A percentile compares a stretch with the other conserved stretches of the same genome.
These are phyloP conservation scores for Copidosoma aretas DNA, from an alignment of 2,888 invertebrate species.

Conservation along the genomic window DNA sequence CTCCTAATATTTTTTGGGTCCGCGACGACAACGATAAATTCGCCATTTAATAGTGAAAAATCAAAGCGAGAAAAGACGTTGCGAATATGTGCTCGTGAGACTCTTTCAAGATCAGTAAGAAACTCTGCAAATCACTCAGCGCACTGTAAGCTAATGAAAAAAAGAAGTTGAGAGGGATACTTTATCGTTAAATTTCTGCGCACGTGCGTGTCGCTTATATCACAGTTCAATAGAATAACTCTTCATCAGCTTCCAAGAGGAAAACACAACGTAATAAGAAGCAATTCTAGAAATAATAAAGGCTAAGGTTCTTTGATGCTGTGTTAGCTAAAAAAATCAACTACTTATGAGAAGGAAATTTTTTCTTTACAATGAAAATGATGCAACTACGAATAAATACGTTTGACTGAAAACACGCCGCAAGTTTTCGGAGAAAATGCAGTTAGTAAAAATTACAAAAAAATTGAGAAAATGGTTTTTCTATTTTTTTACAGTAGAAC, in stretches of 20 bases:
- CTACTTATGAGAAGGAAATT: no score
- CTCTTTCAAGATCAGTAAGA: slow-evolving; percentile 4
- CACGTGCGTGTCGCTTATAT: slow-evolving; percentile 48
- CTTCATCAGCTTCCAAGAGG: slow-evolving; percentile 22
- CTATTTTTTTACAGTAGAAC: no score
- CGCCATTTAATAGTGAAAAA: neutral
- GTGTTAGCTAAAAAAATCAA: no score
- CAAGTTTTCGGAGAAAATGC: no score
- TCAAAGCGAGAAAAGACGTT: slow-evolving; percentile 15
- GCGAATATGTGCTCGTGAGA: slow-evolving; percentile 10
- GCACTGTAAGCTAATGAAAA: slow-evolving; percentile 24
- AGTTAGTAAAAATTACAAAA: no score
- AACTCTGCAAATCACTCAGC: neutral
- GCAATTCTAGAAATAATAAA: neutral
- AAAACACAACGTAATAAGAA: neutral
- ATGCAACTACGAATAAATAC: no score
- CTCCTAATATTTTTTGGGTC: no score
- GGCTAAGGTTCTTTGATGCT: neutral
- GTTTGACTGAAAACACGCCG: no score
- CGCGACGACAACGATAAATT: no score
- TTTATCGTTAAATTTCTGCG: slow-evolving; percentile 20
- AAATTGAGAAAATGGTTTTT: no score
- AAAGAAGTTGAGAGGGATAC: slow-evolving; percentile 19
- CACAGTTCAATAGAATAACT: slow-evolving; percentile 53
- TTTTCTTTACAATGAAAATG: neutral